phyloP scores from a whole-genome alignment of 2,113 vertebrate genomes.

The Lampris megalopsis region DNA sequence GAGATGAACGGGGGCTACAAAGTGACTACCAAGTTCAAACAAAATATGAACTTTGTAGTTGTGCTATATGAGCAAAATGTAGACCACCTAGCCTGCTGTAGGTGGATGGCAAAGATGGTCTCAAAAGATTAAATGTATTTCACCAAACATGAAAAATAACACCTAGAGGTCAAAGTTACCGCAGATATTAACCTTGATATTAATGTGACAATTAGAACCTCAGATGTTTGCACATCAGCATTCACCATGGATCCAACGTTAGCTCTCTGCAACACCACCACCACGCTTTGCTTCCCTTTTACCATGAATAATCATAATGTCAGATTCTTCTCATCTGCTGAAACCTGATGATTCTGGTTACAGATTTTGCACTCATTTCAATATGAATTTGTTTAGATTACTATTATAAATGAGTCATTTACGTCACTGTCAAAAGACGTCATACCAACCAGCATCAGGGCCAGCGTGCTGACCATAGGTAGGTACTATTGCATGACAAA shows the following conservation, averaged over 20 bases:
- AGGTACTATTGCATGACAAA: too few relatives aligned
- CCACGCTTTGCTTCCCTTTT: too few relatives aligned
- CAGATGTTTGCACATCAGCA: conserved; percentile 14
- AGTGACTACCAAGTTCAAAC: conserved; percentile 74
- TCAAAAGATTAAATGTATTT: conserved; percentile 49
- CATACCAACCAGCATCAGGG: too few relatives aligned
- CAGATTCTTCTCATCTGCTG: too few relatives aligned
- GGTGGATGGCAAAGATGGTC: neutral
- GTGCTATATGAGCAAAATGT: conserved; percentile 45
- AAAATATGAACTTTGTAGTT: conserved; percentile 58
- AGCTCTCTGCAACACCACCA: neutral
- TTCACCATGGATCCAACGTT: conserved; percentile 22
- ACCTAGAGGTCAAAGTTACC: conserved; percentile 9
- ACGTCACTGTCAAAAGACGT: too few relatives aligned
- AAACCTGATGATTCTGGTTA: too few relatives aligned
- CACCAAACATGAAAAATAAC: conserved; percentile 24
- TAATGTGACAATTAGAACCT: conserved; percentile 10
- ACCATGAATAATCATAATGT: too few relatives aligned
- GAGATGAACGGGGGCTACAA: conserved; percentile 59
- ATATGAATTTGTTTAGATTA: too few relatives aligned
- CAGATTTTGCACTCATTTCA: too few relatives aligned
- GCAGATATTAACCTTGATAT: conserved; percentile 37
- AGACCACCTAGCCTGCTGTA: conserved; percentile 5
- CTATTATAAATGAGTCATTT: too few relatives aligned
- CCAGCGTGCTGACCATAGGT: too few relatives aligned